Percentiles rank a stretch among this genome's conserved stretches.
Evolutionary conservation across 1,140 invertebrate species (phyloP).

Genomic region (Euglossa dilemma): DNA sequence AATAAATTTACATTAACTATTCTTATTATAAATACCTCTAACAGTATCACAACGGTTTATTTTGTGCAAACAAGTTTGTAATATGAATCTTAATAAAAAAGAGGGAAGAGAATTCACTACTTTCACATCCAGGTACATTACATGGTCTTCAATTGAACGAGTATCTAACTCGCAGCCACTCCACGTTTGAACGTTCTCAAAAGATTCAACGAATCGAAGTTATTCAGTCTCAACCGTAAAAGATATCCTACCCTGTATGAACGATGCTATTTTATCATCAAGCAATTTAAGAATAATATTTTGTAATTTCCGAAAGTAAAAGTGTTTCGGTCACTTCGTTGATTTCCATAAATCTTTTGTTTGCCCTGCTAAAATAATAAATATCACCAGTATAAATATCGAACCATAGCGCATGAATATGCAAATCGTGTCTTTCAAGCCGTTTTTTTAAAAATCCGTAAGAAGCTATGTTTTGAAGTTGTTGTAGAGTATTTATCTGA

Average conservation of each 20-base stretch:
- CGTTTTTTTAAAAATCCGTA: slow-evolving; percentile 95
- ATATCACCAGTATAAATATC: slow-evolving; percentile 98
- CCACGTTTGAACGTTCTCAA: not conserved
- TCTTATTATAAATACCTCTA: slow-evolving; percentile 16
- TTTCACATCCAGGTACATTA: slow-evolving; percentile 46
- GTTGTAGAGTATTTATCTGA: slow-evolving; percentile 95
- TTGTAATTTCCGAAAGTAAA: slow-evolving; percentile 89
- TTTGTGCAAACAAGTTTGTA: slow-evolving; percentile 33
- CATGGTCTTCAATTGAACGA: slow-evolving; percentile 15
- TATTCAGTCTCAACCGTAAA: slow-evolving; percentile 22
- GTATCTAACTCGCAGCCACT: slow-evolving; percentile 17
- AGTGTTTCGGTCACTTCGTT: slow-evolving; percentile 90
- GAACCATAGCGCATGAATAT: slow-evolving; percentile 97
- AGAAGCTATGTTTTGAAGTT: slow-evolving; percentile 96
- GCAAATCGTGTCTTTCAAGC: slow-evolving; percentile 90
- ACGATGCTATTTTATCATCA: not conserved
- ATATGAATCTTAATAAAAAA: slow-evolving; percentile 37
- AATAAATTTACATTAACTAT: not conserved
- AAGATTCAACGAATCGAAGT: not conserved
- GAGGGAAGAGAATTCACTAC: slow-evolving; percentile 24
- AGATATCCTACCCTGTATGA: not conserved
- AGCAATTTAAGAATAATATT: slow-evolving; percentile 88
- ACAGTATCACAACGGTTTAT: not conserved
- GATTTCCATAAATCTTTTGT: slow-evolving; percentile 92
- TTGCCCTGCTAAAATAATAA: slow-evolving; percentile 94